These are phyloP conservation scores for Lates calcarifer DNA, from an alignment of 2,113 vertebrate genomes.

Conservation along the genomic window DNA sequence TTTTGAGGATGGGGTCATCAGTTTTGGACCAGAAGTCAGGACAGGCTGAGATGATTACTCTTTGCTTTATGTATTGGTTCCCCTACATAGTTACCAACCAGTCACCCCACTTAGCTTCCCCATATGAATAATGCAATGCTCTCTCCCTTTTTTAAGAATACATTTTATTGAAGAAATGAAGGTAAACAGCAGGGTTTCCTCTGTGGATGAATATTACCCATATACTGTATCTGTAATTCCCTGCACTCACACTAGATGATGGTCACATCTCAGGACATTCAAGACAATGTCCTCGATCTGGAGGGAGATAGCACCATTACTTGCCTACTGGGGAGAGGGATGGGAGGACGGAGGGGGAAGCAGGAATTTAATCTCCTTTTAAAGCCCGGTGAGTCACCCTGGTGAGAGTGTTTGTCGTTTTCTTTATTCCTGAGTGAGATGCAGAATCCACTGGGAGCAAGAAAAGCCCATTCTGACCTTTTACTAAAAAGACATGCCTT, in stretches of 20 bases:
- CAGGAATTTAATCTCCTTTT: slow-evolving; percentile 70
- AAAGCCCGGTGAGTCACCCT: slow-evolving; percentile 64
- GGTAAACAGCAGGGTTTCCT: background rate
- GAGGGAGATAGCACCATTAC: slow-evolving; percentile 50
- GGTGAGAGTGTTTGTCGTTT: slow-evolving; percentile 57
- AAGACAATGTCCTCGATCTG: slow-evolving; percentile 36
- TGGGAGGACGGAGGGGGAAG: background rate
- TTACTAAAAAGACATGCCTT: slow-evolving; percentile 59
- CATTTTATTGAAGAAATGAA: slow-evolving; percentile 20
- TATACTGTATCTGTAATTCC: slow-evolving; percentile 9
- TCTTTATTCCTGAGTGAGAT: slow-evolving; percentile 61
- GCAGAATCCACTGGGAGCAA: slow-evolving; percentile 57
- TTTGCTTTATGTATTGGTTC: slow-evolving; percentile 19
- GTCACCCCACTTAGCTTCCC: slow-evolving; percentile 32
- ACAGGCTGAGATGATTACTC: slow-evolving; percentile 3
- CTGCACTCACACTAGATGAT: slow-evolving; percentile 17
- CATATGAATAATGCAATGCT: slow-evolving; percentile 14
- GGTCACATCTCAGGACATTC: slow-evolving; percentile 30
- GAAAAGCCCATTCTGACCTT: slow-evolving; percentile 73
- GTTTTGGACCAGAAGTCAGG: slow-evolving; percentile 13
- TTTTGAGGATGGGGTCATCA: slow-evolving; percentile 35
- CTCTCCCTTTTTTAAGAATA: background rate
- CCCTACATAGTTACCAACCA: slow-evolving; percentile 2
- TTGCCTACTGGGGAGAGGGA: slow-evolving; percentile 17
- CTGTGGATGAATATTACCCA: slow-evolving; percentile 10